Conservation (phyloP, 2,113 vertebrate genomes). For the Dasypus novemcinctus region DNA sequence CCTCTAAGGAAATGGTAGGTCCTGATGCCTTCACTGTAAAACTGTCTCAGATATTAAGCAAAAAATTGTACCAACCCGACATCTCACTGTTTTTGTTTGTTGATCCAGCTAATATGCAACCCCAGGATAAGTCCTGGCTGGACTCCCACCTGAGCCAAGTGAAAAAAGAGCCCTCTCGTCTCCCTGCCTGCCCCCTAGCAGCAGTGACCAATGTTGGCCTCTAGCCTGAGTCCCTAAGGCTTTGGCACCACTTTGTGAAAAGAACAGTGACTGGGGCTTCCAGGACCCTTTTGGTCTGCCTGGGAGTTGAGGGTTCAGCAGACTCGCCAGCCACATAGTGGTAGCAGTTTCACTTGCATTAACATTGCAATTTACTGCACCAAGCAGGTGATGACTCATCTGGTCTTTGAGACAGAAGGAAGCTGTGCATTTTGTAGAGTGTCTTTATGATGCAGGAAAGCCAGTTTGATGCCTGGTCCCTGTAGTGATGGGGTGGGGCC, state of each 20-base stretch:
- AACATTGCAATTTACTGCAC: neutral
- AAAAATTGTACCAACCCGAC: too few relatives aligned
- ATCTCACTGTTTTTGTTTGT: fast-evolving
- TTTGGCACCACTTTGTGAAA: neutral
- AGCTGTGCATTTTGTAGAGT: neutral
- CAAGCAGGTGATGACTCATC: neutral
- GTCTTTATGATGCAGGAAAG: neutral
- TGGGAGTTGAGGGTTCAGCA: neutral
- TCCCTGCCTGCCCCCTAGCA: neutral
- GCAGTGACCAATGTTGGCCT: neutral
- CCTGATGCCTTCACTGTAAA: too few relatives aligned
- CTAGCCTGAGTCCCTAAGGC: neutral
- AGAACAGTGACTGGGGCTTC: neutral
- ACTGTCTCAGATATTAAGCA: too few relatives aligned
- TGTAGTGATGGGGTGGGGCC: constrained; percentile 43
- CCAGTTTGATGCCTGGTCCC: neutral
- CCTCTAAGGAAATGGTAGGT: too few relatives aligned
- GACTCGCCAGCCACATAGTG: fast-evolving
- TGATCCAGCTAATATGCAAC: too few relatives aligned
- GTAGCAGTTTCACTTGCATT: neutral
- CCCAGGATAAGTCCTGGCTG: neutral
- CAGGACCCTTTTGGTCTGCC: neutral
- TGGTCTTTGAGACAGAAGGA: neutral
- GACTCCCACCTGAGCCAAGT: neutral
- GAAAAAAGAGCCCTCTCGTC: neutral